Evolutionary conservation across 2,113 vertebrate species (phyloP).

Genomic region (Podocnemis expansa): DNA sequence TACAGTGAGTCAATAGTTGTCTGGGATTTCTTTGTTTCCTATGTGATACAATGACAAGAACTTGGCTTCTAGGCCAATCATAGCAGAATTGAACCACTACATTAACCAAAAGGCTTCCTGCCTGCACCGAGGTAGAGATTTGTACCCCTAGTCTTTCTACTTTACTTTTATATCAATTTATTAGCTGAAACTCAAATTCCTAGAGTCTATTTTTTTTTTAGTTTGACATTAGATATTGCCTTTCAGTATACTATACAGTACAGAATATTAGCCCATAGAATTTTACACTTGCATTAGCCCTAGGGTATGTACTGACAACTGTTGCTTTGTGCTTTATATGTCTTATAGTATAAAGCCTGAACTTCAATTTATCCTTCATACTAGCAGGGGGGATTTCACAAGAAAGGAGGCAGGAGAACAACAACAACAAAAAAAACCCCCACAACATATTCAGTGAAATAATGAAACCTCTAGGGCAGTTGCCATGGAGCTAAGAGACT

Average conservation of each 20-base stretch:
- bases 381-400: too few species aligned
- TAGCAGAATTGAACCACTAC: background rate
- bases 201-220: background rate
- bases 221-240: background rate
- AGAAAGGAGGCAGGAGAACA: too few species aligned
- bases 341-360: too few species aligned
- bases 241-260: background rate
- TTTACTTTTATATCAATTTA: background rate
- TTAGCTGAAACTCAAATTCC: background rate
- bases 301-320: too few species aligned
- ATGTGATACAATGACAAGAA: background rate
- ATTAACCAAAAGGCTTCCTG: background rate
- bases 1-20: background rate
- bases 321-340: too few species aligned
- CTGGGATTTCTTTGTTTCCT: background rate
- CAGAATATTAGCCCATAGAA: background rate
- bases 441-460: too few species aligned
- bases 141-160: fast-evolving
- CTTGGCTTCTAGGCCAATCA: background rate
- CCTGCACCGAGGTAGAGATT: background rate
- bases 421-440: too few species aligned
- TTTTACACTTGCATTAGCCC: too few species aligned
- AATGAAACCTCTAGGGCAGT: too few species aligned
- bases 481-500: too few species aligned
- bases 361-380: too few species aligned